Base-by-base conservation (phyloP, 2,113 vertebrate species). In the Emydura subglobosa region DNA sequence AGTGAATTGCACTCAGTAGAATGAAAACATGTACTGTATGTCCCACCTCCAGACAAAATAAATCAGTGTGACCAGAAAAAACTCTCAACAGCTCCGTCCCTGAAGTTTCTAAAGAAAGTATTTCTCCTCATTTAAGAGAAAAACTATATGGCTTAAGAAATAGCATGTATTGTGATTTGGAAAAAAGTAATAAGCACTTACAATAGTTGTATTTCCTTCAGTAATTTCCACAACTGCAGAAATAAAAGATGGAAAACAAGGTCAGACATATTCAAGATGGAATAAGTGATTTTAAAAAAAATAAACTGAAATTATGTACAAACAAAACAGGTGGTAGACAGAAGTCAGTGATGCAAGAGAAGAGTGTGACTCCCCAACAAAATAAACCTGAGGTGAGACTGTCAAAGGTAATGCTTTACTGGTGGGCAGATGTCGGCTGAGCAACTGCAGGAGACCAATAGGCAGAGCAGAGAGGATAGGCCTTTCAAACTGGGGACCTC, bases 161-260 rank as follows among this genome's bases (percentile, higher is more conserved):
- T 29, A 0, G 39, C 65, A 80, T 25, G 13, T 31, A 13, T 24
- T 59, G 27, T 7, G 34, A n/a, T 3, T 7, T 29, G 49, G 17
- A 55, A 78, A 80, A 82, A 80, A 5, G 3, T 27, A 6, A 10
- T 39, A 65, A 21, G 13, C 65, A 98, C 98, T 99, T 97, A 99
- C 98, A 92, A 94, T 95, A 61, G 98, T 98, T 21, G 98, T 98
- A 82, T 97, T 98, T 89, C 98, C 98, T 94, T 98, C 98, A 27
- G 98, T 98, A 94, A 96, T 96, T 91, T 98, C 98, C 93, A 98
- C 94, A 57, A 99, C 98, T 98, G 89, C 12, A 95, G 86, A 95
- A 89, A 97, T 79, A 94, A 95, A 97, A 90, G 76, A 91, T 65
- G 74, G 95, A 90, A 83, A 50, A 92, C 72, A 79, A 92, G 89